Base-by-base conservation (phyloP, 2,797 vertebrate species). In the Miichthys miiuy region DNA sequence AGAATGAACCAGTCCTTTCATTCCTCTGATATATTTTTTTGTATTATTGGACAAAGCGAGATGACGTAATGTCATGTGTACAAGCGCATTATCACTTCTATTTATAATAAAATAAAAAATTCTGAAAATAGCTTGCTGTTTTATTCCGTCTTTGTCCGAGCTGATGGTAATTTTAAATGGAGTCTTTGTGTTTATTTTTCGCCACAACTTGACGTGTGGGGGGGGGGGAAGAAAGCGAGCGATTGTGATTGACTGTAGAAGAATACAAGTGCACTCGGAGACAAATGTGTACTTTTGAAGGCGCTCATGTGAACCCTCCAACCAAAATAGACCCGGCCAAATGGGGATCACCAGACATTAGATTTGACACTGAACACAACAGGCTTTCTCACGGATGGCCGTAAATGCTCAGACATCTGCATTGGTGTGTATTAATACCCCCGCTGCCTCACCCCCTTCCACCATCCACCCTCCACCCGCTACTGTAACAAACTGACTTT, bases 61-160 rank as follows among this genome's bases (percentile, higher is more conserved):
- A 25, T 96, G 95, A 96, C 96, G 94, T 95, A 93, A 95, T 47
- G 94, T 97, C 96, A 96, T 95, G 93, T 97, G 96, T 97, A 97
- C 95, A 94, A 97, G 96, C 94, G 92, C 96, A 95, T 96, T 97
- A 97, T 97, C 96, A 96, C 96, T 97, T 95, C 97, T 98, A 98
- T 98, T 98, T 98, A 98, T 98, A 96, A 96, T 96, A 94, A 97
- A 97, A 92, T 87, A 73, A 91, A 90, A 91, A 88, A 76, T 51
- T 47, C 83, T 60, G 75, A 93, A 90, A 92, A 88, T 89, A 79
- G 62, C 57, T 38, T 17, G 67, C 57, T 68, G 68, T 81, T 79
- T 65, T 76, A 0, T 76, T 47, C 57, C 9, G 65, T 67, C 56
- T 75, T 46, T 64, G 6, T 69, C 52, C 23, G 34, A 9, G 50